A percentile compares a stretch with the other conserved stretches of the same genome.
Evolutionary conservation across 2,888 invertebrate genomes (phyloP).

Genomic region (Chrysolina americana): DNA sequence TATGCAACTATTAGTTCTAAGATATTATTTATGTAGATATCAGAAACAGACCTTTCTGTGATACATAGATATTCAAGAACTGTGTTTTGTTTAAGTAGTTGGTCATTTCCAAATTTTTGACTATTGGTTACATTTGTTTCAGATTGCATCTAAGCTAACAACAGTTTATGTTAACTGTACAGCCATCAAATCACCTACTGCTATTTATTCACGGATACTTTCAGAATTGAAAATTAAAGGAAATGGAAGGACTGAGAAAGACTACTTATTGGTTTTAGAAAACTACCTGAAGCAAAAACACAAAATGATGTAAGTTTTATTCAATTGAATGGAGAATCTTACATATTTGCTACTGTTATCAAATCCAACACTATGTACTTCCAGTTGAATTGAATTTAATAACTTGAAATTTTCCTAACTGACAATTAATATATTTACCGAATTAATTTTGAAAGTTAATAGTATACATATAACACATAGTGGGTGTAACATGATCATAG

Average conservation of each 20-base stretch:
- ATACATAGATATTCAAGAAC: too few relatives aligned
- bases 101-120: not conserved
- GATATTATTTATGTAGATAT: too few relatives aligned
- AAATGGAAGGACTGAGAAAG: conserved; percentile 76
- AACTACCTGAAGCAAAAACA: conserved; percentile 78
- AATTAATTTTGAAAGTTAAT: too few relatives aligned
- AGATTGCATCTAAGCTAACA: conserved; percentile 73
- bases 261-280: conserved; percentile 78
- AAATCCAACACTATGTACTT: not conserved
- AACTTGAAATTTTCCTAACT: too few relatives aligned
- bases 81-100: too few relatives aligned
- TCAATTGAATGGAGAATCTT: not conserved
- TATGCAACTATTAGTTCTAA: too few relatives aligned
- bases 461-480: too few relatives aligned
- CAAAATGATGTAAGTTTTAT: conserved; percentile 80
- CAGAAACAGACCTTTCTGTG: too few relatives aligned
- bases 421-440: too few relatives aligned
- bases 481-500: too few relatives aligned
- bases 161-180: conserved; percentile 91
- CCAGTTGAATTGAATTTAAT: too few relatives aligned
- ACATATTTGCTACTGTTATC: too few relatives aligned
- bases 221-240: conserved; percentile 78
- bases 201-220: conserved; percentile 85
- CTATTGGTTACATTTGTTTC: conserved; percentile 24
- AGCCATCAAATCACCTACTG: conserved; percentile 84